Evolutionary conservation across 2,888 invertebrate genomes (phyloP).

Genomic region (Lasius fuliginosus): DNA sequence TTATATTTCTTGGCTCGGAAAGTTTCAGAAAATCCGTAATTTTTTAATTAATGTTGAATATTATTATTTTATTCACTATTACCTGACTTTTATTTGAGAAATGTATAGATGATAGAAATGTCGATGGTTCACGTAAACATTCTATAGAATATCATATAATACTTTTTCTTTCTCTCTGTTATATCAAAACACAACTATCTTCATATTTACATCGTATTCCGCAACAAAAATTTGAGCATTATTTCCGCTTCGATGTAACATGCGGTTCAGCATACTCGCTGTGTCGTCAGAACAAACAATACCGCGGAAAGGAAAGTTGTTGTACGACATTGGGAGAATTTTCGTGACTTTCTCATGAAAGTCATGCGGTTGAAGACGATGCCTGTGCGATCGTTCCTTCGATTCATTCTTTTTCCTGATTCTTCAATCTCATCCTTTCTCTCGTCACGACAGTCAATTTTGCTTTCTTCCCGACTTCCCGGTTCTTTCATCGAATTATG

Average conservation of each 20-base stretch:
- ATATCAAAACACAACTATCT: slow-evolving; percentile 27
- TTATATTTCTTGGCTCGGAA: neutral
- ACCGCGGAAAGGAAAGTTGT: slow-evolving; percentile 42
- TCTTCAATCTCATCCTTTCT: slow-evolving; percentile 39
- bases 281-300: slow-evolving; percentile 44
- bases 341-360: slow-evolving; percentile 71
- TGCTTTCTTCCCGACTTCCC: slow-evolving; percentile 24
- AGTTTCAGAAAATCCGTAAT: neutral
- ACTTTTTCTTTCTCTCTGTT: slow-evolving; percentile 3
- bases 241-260: slow-evolving; percentile 24
- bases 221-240: slow-evolving; percentile 36
- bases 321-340: slow-evolving; percentile 48
- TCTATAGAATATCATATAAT: slow-evolving; percentile 10
- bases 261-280: slow-evolving; percentile 19
- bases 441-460: slow-evolving; percentile 43
- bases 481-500: slow-evolving; percentile 53
- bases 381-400: slow-evolving; percentile 73
- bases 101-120: slow-evolving; percentile 20
- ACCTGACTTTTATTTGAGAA: neutral
- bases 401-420: slow-evolving; percentile 73
- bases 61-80: neutral
- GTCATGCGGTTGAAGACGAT: slow-evolving; percentile 63
- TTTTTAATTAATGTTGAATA: neutral
- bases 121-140: slow-evolving; percentile 34
- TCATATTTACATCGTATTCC: slow-evolving; percentile 44